Percentiles rank a stretch among this genome's conserved stretches.
Evolutionary conservation across 2,888 invertebrate genomes (phyloP).

Genomic region (Drosophila subsilvestris): DNA sequence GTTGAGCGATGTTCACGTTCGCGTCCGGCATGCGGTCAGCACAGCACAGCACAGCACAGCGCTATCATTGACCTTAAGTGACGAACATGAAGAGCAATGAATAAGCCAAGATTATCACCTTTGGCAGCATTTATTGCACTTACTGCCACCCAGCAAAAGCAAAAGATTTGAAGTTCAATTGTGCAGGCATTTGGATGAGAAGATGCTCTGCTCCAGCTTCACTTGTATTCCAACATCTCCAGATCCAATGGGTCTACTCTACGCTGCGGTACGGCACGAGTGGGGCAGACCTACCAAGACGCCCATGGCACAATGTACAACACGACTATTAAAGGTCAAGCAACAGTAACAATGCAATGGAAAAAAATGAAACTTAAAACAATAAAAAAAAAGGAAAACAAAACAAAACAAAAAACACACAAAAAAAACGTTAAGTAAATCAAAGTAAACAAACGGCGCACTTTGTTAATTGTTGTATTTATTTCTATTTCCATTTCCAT

Average conservation of each 20-base stretch:
- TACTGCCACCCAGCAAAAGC: conserved; percentile 33
- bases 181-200: conserved; percentile 40
- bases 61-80: conserved; percentile 74
- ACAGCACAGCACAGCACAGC: conserved; percentile 27
- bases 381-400: conserved; percentile 7
- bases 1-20: conserved; percentile 58
- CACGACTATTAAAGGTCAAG: conserved; percentile 74
- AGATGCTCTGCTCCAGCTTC: conserved; percentile 37
- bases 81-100: conserved; percentile 67
- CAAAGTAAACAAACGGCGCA: conserved; percentile 63
- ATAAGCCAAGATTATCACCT: conserved; percentile 75
- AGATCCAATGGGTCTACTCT: conserved; percentile 12
- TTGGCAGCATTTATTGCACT: conserved; percentile 70
- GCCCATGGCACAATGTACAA: conserved; percentile 70
- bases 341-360: conserved; percentile 38
- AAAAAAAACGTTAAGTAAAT: conserved; percentile 61
- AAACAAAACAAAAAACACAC: conserved; percentile 7
- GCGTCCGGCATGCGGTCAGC: conserved; percentile 61
- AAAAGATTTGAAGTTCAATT: conserved; percentile 63
- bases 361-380: conserved; percentile 36
- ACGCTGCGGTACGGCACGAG: not conserved
- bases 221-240: conserved; percentile 15
- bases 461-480: conserved; percentile 68
- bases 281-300: conserved; percentile 44
- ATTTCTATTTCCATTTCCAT: conserved; percentile 27